Conservation (phyloP, 2,797 vertebrate genomes). For the Lithobates sylvaticus region DNA sequence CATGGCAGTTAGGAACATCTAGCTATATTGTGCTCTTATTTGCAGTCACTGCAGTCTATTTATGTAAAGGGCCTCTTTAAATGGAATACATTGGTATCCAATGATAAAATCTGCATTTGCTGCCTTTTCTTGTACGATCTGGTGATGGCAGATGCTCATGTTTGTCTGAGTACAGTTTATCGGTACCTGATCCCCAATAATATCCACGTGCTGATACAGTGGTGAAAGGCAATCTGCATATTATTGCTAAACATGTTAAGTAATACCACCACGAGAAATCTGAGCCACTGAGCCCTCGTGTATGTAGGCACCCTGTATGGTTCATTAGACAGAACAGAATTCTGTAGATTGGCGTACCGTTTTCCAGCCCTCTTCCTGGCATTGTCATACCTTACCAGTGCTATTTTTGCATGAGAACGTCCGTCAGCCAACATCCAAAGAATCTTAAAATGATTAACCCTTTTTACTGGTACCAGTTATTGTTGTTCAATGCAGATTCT, state of each 20-base stretch:
- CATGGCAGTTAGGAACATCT: not conserved
- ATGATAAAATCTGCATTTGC: not conserved
- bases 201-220: slow-evolving; percentile 1
- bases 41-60: too few relatives aligned
- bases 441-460: not conserved
- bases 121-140: not conserved
- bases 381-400: slow-evolving; percentile 29
- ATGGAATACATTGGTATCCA: not conserved
- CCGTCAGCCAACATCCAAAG: not conserved
- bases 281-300: not conserved
- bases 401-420: slow-evolving; percentile 36
- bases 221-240: slow-evolving; percentile 30
- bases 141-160: slow-evolving; percentile 20
- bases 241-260: not conserved
- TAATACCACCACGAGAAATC: slow-evolving; percentile 18
- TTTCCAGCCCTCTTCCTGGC: slow-evolving; percentile 23
- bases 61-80: too few relatives aligned
- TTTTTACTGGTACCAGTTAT: not conserved
- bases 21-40: not conserved
- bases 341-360: slow-evolving; percentile 27
- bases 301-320: not conserved
- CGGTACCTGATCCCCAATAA: not conserved
- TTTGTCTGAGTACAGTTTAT: slow-evolving; percentile 16
- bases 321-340: slow-evolving; percentile 15
- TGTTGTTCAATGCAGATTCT: not conserved